Percentiles rank a stretch among this genome's conserved stretches.
phyloP scores from a whole-genome alignment of 2,797 vertebrate genomes.

The Gallirallus australis region DNA sequence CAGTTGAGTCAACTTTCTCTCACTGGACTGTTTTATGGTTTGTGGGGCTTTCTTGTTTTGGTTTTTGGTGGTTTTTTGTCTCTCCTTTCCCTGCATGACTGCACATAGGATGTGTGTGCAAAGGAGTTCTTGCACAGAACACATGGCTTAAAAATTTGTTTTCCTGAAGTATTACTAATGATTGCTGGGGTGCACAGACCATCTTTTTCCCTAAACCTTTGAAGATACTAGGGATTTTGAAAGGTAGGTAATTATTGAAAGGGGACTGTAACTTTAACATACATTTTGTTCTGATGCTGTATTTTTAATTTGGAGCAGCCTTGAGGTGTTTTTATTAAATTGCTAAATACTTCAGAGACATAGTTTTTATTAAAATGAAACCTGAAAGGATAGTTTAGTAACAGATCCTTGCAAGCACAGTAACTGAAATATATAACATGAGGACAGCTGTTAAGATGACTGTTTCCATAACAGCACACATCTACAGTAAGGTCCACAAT shows the following conservation, averaged over 20 bases:
- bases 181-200: not conserved
- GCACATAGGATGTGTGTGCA: not conserved
- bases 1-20: not conserved
- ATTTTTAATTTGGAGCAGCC: not conserved
- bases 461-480: slow-evolving; percentile 66
- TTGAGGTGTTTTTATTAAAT: slow-evolving; percentile 8
- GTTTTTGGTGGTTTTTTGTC: not conserved
- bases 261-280: not conserved
- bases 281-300: not conserved
- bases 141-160: not conserved
- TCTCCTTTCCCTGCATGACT: not conserved
- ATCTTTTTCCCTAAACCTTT: not conserved
- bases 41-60: no score
- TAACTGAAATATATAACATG: not conserved
- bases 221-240: not conserved
- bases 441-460: slow-evolving; percentile 26
- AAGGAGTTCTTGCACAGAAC: not conserved
- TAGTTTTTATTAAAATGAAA: slow-evolving; percentile 1
- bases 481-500: slow-evolving; percentile 6
- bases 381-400: not conserved
- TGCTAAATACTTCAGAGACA: not conserved
- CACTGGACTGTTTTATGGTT: not conserved
- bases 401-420: not conserved
- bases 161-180: not conserved
- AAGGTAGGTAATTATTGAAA: not conserved